Evolutionary conservation across 2,888 invertebrate species (phyloP), one percentile per base, ranked within the genome.

Genomic region (Metallyticus violacea): DNA sequence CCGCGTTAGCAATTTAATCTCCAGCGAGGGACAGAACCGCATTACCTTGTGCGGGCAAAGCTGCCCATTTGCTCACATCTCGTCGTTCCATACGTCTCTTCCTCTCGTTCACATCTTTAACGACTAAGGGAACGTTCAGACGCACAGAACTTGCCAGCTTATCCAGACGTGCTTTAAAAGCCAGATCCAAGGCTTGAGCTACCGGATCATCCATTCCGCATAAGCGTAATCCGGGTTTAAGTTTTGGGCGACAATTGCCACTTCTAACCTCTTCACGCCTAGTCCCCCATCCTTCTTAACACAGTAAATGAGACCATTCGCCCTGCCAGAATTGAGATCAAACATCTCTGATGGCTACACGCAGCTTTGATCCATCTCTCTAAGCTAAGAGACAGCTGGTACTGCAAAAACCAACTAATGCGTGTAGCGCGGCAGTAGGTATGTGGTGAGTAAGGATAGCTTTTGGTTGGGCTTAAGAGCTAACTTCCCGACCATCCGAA

Each of bases 231-330:
- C 89, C 90, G 6, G 88, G 85, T 85, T 87, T 87, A 26, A 85
- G 79, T 86, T 88, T 26, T 89, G 81, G 25, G 86, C 15, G 7
- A 87, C 85, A 15, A 89, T 86, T 15, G 89, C 85, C 25, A 82
- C 85, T 86, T 90, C 89, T 28, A 91, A 87, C 85, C 88, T 89
- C 77, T 90, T 90, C 28, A 90, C 85, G 29, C 90, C 90, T 88
- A 91, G 88, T 88, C n/a, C 90, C 79, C 91, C 90, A 88, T 91
- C 90, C 87, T 88, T 83, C 89, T 89, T 90, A 81, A 89, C 87
- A 85, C 89, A 89, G 87, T 90, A 89, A 0, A 91, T 9, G 9
- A 91, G 77, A 6, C 89, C 89, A 40, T 90, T 25, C 7, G 85
- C 7, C 5, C 88, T 89, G 0, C 87, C 88, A 81, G 89, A 89